Evolutionary conservation across 2,888 invertebrate species (phyloP), one percentile per base, ranked within the genome.

Genomic region (Tetragonisca angustula): DNA sequence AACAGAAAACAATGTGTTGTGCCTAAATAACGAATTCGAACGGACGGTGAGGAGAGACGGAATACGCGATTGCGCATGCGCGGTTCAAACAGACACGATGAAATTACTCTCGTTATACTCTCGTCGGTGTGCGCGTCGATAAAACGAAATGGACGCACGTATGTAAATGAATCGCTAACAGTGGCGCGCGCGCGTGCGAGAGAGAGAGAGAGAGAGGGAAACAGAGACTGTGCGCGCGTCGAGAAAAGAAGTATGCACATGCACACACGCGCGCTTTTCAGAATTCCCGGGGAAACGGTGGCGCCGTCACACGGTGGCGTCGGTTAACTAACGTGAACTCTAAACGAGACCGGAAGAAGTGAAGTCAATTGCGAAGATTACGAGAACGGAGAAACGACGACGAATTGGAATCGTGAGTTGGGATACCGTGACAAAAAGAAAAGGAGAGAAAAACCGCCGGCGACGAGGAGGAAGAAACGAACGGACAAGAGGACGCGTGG

Each of bases 1-100:
- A 67, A 54, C 17, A 36, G 59, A 77, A 85, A 78, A 75, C 32
- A 59, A 70, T 85, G 85, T 89, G 89, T 89, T 88, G 88, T 89
- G 88, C 89, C 89, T 85, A 87, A 27, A 43, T 43, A 43, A 80
- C 68, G 54, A 62, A 75, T 76, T 73, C 54, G 81, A 77, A 77
- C 27, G 73, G 76, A 75, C 75, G 36, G 54, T 24, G 56, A 21
- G 49, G 59, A 61, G 21, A 73, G 59, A 69, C 43, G 59, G 72
- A 79, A 72, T 24, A n/a, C 6, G 76, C 27, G 24, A 15, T n/a
- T 61, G 24, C 76, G 56, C n/a, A 59, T 49, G 68, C 68, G 82
- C 32, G 52, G 21, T 36, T 9, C 43, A 64, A 2, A 56, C 5
- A 43, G 21, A 59, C 4, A 54, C 43, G n/a, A 49, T 11, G 50